Conservation (phyloP, 2,113 vertebrate genomes). For the Grantiella picta region DNA sequence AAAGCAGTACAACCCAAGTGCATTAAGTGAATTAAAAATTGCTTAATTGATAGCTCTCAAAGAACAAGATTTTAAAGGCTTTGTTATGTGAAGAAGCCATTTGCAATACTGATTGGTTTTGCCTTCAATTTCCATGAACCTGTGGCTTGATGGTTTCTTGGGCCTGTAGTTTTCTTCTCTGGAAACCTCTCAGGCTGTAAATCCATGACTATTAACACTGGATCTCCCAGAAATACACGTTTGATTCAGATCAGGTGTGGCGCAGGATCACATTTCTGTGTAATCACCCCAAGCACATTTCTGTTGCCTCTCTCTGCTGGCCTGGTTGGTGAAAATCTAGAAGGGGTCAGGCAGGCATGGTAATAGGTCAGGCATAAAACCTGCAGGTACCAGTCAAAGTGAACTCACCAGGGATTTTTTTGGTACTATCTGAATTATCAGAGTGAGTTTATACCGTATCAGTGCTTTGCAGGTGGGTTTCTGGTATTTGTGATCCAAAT, state of each 20-base stretch:
- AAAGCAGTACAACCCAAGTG: not conserved
- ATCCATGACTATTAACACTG: not conserved
- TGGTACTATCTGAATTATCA: not conserved
- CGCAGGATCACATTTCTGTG: not conserved
- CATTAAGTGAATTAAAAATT: not conserved
- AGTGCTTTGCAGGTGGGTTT: not conserved
- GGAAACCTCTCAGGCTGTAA: not conserved
- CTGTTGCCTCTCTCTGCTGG: not conserved
- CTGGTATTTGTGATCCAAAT: not conserved
- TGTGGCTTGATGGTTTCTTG: not conserved
- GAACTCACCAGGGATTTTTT: not conserved
- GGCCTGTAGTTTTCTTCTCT: not conserved
- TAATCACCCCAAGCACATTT: not conserved
- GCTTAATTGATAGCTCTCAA: not conserved
- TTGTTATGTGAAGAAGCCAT: not conserved
- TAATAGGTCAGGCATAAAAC: not conserved
- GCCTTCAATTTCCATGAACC: not conserved
- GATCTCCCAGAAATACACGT: constrained; percentile 6
- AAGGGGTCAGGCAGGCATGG: not conserved
- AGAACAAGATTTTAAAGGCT: not conserved
- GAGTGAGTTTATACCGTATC: not conserved
- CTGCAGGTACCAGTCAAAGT: not conserved
- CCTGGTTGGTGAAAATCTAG: not conserved
- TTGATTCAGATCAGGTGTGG: constrained; percentile 19
- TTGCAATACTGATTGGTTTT: not conserved